Percentiles rank a stretch among this genome's conserved stretches.
Conservation (phyloP, 1,140 invertebrate genomes). For the Drosophila elegans region DNA sequence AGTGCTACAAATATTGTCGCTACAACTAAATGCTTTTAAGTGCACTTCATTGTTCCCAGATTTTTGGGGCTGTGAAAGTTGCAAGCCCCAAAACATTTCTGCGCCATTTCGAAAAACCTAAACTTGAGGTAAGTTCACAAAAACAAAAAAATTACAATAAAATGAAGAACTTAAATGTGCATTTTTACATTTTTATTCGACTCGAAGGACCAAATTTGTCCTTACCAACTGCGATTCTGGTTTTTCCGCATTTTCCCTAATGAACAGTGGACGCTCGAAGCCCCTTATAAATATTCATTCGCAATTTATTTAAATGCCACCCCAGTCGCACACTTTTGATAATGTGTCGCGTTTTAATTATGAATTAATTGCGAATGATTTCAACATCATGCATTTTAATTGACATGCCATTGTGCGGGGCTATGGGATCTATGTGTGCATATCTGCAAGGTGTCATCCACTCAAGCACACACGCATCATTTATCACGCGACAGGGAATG, state of each 20-base stretch:
- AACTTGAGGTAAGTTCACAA: conserved; percentile 38
- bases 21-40: conserved; percentile 83
- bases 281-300: conserved; percentile 75
- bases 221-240: no score
- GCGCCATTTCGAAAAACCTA: conserved; percentile 4
- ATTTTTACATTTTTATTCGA: no score
- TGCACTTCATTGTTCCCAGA: conserved; percentile 65
- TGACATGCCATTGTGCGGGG: conserved; percentile 69
- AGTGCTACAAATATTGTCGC: conserved; percentile 70
- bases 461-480: conserved; percentile 62
- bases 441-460: conserved; percentile 60
- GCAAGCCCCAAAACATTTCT: conserved; percentile 11
- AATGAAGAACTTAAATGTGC: no score
- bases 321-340: conserved; percentile 62
- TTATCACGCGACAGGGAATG: conserved; percentile 59
- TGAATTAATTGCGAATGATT: conserved; percentile 82
- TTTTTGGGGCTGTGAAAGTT: conserved; percentile 1
- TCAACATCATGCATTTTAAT: conserved; percentile 82
- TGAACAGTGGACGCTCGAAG: conserved; percentile 19
- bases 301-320: conserved; percentile 70
- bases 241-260: not conserved
- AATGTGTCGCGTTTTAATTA: conserved; percentile 81
- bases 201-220: no score
- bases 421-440: conserved; percentile 39
- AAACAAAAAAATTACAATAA: not conserved